phyloP scores from a whole-genome alignment of 2,797 vertebrate species.

The Halcyon leucocephala region DNA sequence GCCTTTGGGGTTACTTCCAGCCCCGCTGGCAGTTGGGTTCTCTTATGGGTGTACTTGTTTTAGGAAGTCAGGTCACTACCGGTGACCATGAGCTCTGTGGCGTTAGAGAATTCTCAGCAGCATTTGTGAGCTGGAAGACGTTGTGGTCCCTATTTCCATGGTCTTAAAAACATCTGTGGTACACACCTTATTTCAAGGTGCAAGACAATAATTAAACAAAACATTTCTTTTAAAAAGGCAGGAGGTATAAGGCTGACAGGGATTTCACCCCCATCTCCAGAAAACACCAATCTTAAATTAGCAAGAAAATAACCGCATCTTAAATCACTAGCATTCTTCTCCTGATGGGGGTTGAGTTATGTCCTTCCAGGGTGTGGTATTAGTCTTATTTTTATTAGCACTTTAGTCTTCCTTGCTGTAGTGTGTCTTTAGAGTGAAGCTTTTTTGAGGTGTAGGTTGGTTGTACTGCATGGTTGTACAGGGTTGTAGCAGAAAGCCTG shows the following conservation, averaged over 20 bases:
- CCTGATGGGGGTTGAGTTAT: not conserved
- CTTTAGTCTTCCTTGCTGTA: not conserved
- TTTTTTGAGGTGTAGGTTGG: not conserved
- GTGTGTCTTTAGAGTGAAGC: not conserved
- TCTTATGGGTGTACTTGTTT: not conserved
- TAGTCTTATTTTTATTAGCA: not conserved
- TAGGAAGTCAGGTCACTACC: not conserved
- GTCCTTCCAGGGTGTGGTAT: not conserved
- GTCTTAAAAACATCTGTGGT: not conserved
- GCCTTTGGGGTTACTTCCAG: not conserved
- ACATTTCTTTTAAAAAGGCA: not conserved
- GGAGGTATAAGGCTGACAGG: not conserved
- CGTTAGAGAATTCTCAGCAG: not conserved
- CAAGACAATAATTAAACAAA: not conserved
- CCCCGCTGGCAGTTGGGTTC: not conserved
- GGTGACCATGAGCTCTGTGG: not conserved
- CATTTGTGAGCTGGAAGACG: not conserved
- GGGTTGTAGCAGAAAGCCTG: not conserved
- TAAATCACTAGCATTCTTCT: not conserved
- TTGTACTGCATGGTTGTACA: not conserved
- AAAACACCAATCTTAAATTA: not conserved
- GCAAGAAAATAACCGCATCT: not conserved
- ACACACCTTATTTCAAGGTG: not conserved
- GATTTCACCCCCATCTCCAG: not conserved
- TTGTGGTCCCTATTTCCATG: fast-evolving